Percentiles rank a stretch among this genome's conserved stretches.
Conservation (phyloP, 1,140 invertebrate species). For the Nebria ingens region DNA sequence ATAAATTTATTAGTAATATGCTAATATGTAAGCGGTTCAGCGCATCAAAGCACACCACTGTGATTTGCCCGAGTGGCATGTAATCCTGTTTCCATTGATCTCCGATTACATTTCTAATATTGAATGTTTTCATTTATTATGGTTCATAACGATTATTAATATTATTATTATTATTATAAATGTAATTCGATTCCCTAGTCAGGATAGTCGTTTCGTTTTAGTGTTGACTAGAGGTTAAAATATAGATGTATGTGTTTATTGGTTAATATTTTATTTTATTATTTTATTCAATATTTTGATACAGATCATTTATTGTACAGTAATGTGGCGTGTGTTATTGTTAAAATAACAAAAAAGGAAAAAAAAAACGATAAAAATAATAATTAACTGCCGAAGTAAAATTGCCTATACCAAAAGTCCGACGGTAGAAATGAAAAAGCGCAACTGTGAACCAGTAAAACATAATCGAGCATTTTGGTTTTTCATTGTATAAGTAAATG, state of each 20-base stretch:
- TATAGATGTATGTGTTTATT: not conserved
- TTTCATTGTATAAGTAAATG: too few relatives aligned
- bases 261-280: conserved; percentile 17
- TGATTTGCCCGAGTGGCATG: conserved; percentile 31
- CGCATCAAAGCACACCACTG: conserved; percentile 35
- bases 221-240: conserved; percentile 27
- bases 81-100: conserved; percentile 35
- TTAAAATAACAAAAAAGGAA: too few relatives aligned
- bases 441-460: too few relatives aligned
- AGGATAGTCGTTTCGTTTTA: conserved; percentile 31
- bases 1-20: too few relatives aligned
- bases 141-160: conserved; percentile 17
- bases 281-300: conserved; percentile 15
- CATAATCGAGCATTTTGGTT: too few relatives aligned
- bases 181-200: conserved; percentile 27
- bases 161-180: conserved; percentile 4
- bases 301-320: conserved; percentile 15
- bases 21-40: conserved; percentile 21
- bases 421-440: too few relatives aligned
- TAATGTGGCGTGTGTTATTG: conserved; percentile 15
- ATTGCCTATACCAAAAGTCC: too few relatives aligned
- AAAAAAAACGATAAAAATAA: too few relatives aligned
- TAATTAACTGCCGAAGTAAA: too few relatives aligned
- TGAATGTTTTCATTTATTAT: conserved; percentile 31
- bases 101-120: conserved; percentile 28